Percentiles rank a stretch among this genome's conserved stretches.
These are phyloP conservation scores for Stercorarius parasiticus DNA, from an alignment of 2,113 vertebrate genomes.

Conservation along the genomic window DNA sequence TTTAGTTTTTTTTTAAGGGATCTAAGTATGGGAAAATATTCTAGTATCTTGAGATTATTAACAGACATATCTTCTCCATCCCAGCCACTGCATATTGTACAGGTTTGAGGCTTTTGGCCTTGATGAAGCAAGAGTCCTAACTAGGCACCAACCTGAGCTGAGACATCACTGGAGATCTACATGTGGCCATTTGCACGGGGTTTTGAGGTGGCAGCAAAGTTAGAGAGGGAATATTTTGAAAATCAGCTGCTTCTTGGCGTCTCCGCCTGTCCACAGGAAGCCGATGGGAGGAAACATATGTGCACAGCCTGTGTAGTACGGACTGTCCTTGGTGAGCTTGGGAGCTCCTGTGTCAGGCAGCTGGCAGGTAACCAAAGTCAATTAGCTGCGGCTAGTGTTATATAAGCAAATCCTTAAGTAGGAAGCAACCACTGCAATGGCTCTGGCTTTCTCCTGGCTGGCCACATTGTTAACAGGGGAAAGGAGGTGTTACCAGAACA, in stretches of 20 bases:
- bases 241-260: neutral
- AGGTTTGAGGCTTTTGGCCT: neutral
- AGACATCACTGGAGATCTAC: too few species aligned
- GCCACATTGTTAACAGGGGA: neutral
- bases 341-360: neutral
- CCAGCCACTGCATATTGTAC: neutral
- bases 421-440: neutral
- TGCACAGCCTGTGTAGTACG: neutral
- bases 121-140: neutral
- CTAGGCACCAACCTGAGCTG: neutral
- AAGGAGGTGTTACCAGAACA: neutral
- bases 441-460: neutral
- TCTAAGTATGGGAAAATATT: neutral
- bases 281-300: neutral
- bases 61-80: neutral
- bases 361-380: neutral
- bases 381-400: neutral
- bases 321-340: neutral
- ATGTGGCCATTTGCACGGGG: neutral
- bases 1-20: neutral
- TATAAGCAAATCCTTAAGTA: neutral
- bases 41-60: neutral
- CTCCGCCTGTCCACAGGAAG: rapidly evolving
- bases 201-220: neutral
- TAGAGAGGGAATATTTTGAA: neutral